A percentile compares a stretch with the other conserved stretches of the same genome.
These are phyloP conservation scores for Philonicus albiceps DNA, from an alignment of 2,888 invertebrate genomes.

Conservation along the genomic window DNA sequence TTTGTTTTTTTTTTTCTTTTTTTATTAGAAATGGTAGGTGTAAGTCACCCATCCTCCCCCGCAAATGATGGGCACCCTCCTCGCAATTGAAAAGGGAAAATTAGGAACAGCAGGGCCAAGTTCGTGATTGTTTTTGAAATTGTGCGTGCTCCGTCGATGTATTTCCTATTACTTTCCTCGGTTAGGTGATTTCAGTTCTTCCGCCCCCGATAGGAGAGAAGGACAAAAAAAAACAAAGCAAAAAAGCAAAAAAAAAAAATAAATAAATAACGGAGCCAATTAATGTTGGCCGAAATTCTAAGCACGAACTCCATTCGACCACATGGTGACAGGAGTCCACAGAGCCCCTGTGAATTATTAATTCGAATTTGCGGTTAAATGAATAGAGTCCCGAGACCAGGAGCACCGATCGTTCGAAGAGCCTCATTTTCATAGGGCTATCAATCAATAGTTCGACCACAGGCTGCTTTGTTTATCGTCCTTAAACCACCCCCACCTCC, in stretches of 20 bases:
- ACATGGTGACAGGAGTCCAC: constrained; percentile 18
- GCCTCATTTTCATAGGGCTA: background rate
- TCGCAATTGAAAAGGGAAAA: background rate
- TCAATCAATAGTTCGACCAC: background rate
- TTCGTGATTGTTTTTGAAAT: background rate
- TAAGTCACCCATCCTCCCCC: background rate
- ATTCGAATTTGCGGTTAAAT: constrained; percentile 24
- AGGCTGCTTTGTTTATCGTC: background rate
- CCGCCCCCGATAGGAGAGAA: background rate
- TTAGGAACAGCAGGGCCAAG: background rate
- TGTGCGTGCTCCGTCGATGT: background rate
- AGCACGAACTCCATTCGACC: constrained; percentile 12
- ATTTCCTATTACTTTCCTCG: background rate
- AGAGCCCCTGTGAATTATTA: constrained; percentile 15
- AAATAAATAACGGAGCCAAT: background rate
- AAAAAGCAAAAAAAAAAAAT: background rate
- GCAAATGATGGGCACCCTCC: background rate
- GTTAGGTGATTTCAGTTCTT: background rate
- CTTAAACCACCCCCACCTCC: background rate
- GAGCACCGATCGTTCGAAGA: background rate
- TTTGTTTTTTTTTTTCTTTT: background rate
- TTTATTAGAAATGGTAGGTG: background rate
- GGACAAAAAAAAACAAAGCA: too few relatives aligned
- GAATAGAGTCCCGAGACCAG: background rate
- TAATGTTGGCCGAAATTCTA: constrained; percentile 9